Base-by-base conservation (phyloP, 2,797 vertebrate species). In the Prunella strophiata region DNA sequence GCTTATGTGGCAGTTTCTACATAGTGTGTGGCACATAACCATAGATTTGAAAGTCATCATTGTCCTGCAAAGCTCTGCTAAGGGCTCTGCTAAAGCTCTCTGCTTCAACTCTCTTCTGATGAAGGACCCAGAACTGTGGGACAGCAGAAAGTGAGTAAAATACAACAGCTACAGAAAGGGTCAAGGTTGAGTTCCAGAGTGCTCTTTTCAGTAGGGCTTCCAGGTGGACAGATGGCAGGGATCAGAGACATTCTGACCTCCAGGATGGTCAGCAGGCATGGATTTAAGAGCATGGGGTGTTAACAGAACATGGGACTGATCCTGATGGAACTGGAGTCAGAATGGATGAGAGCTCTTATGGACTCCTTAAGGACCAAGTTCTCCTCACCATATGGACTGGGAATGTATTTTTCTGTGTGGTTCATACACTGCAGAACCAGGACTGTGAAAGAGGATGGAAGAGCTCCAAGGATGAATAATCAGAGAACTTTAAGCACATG, bases 391-490 rank as follows among this genome's bases (percentile, higher is more conserved):
- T 7, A 40, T 52, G n/a, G 18, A 15, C 36, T 72, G 15, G 40
- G 42, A 85, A 63, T 72, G 12, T 51, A 4, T 87, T 79, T 82
- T 82, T 22, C 54, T 47, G 9, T 36, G 55, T 57, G 74, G 42
- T 61, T 93, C 66, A 61, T 29, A 57, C 7, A n/a, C 32, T 36
- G 42, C 50, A 85, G 59, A 74, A 62, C 13, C n/a, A 75, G 40
- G 52, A 77, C 71, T 94, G 91, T 57, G 92, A 93, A 94, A 96
- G 63, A 79, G 7, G 12, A 34, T 80, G 81, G 78, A 93, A 85
- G 15, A 80, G 29, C 51, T 93, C 87, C 89, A 94, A 88, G 30
- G 16, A 54, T 80, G 84, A 95, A 87, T 93, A 96, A 74, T 57
- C 55, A 74, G 59, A 79, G 78, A 77, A 88, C 13, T 71, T 91